Percentiles rank a stretch among this genome's conserved stretches.
Evolutionary conservation across 1,140 invertebrate genomes (phyloP).

Genomic region (Halictus rubicundus): DNA sequence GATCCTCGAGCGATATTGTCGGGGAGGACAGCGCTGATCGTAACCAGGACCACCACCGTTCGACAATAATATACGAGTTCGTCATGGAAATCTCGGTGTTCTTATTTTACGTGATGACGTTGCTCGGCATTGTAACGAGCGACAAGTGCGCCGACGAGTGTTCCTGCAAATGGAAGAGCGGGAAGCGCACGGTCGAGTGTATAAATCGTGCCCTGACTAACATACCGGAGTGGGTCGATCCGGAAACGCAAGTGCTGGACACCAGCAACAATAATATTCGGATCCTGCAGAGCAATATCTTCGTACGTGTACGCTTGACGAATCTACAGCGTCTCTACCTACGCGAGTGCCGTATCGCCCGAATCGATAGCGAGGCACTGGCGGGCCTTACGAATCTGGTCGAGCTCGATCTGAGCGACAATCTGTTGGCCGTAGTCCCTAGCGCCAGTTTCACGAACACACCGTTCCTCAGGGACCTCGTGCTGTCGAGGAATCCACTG

Average conservation of each 20-base stretch:
- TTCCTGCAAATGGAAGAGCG: slow-evolving; percentile 95
- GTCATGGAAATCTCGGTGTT: slow-evolving; percentile 50
- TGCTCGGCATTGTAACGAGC: slow-evolving; percentile 56
- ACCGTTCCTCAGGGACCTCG: slow-evolving; percentile 90
- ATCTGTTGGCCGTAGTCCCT: slow-evolving; percentile 89
- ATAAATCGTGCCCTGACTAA: slow-evolving; percentile 89
- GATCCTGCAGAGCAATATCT: slow-evolving; percentile 89
- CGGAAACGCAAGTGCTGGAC: slow-evolving; percentile 94
- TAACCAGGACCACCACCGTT: slow-evolving; percentile 29
- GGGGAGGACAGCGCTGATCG: slow-evolving; percentile 1
- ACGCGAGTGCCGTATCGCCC: slow-evolving; percentile 89
- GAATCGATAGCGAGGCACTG: slow-evolving; percentile 92
- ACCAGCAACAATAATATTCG: slow-evolving; percentile 92
- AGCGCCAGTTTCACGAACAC: slow-evolving; percentile 88
- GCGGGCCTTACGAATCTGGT: slow-evolving; percentile 92
- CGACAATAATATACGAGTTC: slow-evolving; percentile 27
- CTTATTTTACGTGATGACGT: slow-evolving; percentile 55
- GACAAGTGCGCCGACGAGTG: slow-evolving; percentile 88
- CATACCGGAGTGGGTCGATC: slow-evolving; percentile 90
- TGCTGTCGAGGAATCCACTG: slow-evolving; percentile 90
- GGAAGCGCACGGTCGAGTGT: slow-evolving; percentile 95
- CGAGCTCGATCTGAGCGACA: slow-evolving; percentile 92
- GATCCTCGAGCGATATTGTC: slow-evolving; percentile 29
- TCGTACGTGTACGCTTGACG: slow-evolving; percentile 88
- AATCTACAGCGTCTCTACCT: slow-evolving; percentile 93